Evolutionary conservation across 2,797 vertebrate species (phyloP).

Genomic region (Schizothorax lantsangensis): DNA sequence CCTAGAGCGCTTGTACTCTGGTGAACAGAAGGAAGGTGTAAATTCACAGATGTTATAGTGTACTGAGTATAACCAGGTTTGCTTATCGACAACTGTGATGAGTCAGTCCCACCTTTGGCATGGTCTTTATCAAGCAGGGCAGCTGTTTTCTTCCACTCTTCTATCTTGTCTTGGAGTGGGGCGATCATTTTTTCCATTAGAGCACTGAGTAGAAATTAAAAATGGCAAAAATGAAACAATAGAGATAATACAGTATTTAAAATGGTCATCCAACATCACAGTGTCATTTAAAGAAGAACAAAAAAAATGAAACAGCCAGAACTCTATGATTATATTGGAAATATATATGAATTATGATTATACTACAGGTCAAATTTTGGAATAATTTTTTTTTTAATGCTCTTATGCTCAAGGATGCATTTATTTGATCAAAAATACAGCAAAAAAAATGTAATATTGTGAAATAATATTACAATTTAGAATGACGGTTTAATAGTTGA

Average conservation of each 20-base stretch:
- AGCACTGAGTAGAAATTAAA: slow-evolving; percentile 72
- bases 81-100: neutral
- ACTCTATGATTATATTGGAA: neutral
- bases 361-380: neutral
- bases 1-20: slow-evolving; percentile 96
- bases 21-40: slow-evolving; percentile 5
- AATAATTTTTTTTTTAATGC: too few species aligned
- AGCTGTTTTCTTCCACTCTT: slow-evolving; percentile 97
- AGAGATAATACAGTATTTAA: neutral
- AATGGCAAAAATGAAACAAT: neutral
- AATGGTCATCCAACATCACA: too few species aligned
- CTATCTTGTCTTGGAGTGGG: slow-evolving; percentile 94
- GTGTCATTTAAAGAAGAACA: neutral
- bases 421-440: too few species aligned
- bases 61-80: neutral
- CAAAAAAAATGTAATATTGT: neutral
- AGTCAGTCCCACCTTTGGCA: slow-evolving; percentile 84
- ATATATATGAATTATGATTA: neutral
- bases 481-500: neutral
- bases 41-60: neutral
- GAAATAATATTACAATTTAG: neutral
- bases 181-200: slow-evolving; percentile 96
- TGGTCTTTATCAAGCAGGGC: slow-evolving; percentile 98
- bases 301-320: neutral
- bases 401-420: too few species aligned